These are phyloP conservation scores for Callaeas wilsoni DNA, from an alignment of 2,113 vertebrate species.

Conservation along the genomic window DNA sequence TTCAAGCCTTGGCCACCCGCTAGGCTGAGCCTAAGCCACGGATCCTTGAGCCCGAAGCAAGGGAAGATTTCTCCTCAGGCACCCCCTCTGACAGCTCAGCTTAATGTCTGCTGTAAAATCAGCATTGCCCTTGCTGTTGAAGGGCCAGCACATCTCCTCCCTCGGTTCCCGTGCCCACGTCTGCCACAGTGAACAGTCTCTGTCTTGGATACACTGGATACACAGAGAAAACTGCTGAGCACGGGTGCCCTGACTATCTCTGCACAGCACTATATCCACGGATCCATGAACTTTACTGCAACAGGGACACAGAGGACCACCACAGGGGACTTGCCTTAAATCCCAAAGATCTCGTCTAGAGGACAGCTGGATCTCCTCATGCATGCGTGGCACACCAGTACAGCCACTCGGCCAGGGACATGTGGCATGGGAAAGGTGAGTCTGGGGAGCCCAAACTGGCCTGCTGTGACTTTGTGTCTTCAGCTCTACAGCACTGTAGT, in stretches of 20 bases:
- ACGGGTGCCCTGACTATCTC: not conserved
- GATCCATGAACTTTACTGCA: not conserved
- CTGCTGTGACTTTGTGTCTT: not conserved
- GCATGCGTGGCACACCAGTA: not conserved
- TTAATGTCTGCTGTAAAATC: not conserved
- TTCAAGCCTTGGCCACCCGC: not conserved
- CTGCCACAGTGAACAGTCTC: not conserved
- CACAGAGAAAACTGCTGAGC: not conserved
- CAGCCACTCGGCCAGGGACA: not conserved
- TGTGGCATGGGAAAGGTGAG: not conserved
- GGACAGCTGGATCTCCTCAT: not conserved
- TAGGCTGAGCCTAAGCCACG: not conserved
- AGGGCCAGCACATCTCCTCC: not conserved
- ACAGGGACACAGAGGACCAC: not conserved
- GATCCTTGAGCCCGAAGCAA: not conserved
- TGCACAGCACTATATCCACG: not conserved
- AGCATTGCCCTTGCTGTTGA: not conserved
- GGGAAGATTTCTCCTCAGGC: not conserved
- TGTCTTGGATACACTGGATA: not conserved
- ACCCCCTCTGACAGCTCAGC: not conserved
- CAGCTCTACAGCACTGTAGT: not conserved
- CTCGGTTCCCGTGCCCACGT: not conserved
- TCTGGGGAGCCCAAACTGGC: not conserved
- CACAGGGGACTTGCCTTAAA: constrained; percentile 50
- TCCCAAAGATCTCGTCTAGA: not conserved